phyloP scores from a whole-genome alignment of 2,113 vertebrate genomes.

The Chrysochloris asiatica region DNA sequence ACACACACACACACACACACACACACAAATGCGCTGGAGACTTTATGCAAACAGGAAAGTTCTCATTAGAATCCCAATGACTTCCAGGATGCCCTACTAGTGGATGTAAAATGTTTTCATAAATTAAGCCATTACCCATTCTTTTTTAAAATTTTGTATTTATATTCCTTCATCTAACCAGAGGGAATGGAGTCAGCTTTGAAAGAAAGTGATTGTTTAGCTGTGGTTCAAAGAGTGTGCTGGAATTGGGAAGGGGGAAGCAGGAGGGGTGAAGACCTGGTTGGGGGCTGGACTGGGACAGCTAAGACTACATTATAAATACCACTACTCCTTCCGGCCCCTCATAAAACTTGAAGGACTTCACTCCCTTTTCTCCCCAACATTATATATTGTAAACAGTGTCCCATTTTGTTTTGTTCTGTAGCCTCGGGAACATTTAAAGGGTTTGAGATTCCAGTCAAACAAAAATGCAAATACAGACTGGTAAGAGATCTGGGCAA shows the following conservation, averaged over 20 bases:
- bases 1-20: not conserved
- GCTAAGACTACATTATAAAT: constrained; percentile 35
- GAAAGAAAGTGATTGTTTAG: constrained; percentile 54
- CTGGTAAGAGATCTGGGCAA: not conserved
- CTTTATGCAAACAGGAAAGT: constrained; percentile 25
- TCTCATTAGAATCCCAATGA: constrained; percentile 51
- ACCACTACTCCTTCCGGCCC: not conserved
- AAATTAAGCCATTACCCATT: constrained; percentile 60
- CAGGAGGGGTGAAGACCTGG: accelerated
- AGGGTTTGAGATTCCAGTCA: constrained; percentile 10
- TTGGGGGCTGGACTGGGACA: not conserved
- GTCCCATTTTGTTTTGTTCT: not conserved
- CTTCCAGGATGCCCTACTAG: not conserved
- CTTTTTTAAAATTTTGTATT: constrained; percentile 39
- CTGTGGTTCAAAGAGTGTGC: constrained; percentile 50
- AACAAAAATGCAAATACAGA: constrained; percentile 13
- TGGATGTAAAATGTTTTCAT: constrained; percentile 57
- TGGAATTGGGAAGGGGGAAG: not conserved
- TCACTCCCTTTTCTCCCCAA: not conserved
- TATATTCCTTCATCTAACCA: constrained; percentile 39
- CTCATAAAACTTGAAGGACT: not conserved
- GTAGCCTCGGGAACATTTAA: constrained; percentile 11
- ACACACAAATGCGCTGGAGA: not conserved
- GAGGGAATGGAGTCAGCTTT: not conserved
- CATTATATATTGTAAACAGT: not conserved